phyloP scores from a whole-genome alignment of 2,113 vertebrate species.

The Amphilophus citrinellus region DNA sequence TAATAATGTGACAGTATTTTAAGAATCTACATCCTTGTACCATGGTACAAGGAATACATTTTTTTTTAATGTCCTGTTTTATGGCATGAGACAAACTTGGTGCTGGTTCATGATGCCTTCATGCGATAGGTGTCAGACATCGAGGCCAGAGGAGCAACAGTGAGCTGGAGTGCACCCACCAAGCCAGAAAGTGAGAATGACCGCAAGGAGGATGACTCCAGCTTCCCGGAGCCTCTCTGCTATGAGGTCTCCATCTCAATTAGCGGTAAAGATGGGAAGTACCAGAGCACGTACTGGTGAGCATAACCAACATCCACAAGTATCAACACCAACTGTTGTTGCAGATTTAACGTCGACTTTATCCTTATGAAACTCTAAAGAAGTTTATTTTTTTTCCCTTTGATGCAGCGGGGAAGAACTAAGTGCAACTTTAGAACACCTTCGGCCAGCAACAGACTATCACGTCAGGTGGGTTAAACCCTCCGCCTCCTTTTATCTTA shows the following conservation, averaged over 20 bases:
- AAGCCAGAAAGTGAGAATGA: slow-evolving; percentile 76
- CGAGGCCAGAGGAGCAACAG: slow-evolving; percentile 85
- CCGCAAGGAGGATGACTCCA: slow-evolving; percentile 67
- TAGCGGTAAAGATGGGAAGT: slow-evolving; percentile 91
- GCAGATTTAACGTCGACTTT: not conserved
- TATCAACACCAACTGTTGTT: not conserved
- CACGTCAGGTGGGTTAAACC: slow-evolving; percentile 88
- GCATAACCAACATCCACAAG: slow-evolving; percentile 36
- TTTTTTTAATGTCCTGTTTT: not conserved
- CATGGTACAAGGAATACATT: not conserved
- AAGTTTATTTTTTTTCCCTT: not conserved
- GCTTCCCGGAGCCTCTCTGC: slow-evolving; percentile 78
- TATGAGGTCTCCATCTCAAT: slow-evolving; percentile 90
- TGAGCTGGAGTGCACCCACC: slow-evolving; percentile 88
- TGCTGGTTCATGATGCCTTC: not conserved
- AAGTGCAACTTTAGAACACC: slow-evolving; percentile 90
- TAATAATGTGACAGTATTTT: not conserved
- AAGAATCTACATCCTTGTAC: not conserved
- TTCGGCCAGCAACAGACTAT: slow-evolving; percentile 96
- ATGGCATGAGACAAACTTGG: not conserved
- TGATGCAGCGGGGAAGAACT: slow-evolving; percentile 88
- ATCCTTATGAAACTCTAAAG: not conserved
- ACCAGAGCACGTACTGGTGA: slow-evolving; percentile 87
- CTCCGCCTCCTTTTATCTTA: not conserved
- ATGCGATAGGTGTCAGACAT: slow-evolving; percentile 87